These are phyloP conservation scores for Heloderma charlesbogerti DNA, from an alignment of 2,113 vertebrate species.

Conservation along the genomic window DNA sequence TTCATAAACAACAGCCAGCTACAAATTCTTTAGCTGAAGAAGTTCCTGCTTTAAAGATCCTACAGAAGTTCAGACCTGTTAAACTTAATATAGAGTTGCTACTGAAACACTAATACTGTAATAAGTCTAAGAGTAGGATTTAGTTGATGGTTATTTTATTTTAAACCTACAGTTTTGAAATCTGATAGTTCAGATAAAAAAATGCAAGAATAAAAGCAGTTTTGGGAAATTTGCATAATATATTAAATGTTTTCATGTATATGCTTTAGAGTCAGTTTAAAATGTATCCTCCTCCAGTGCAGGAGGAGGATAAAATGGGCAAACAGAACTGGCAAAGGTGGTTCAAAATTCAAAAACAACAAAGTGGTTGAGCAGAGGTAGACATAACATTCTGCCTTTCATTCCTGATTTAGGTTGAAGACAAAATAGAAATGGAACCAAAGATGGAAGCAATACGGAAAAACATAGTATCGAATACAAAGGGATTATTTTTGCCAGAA, in stretches of 20 bases:
- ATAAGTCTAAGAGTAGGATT: not conserved
- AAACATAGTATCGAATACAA: not conserved
- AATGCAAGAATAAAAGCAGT: not conserved
- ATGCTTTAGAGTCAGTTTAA: not conserved
- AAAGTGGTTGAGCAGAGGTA: not conserved
- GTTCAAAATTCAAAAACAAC: not conserved
- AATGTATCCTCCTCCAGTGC: not conserved
- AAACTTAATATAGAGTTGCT: not conserved
- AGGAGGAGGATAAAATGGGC: not conserved
- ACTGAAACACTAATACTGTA: not conserved
- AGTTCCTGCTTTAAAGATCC: not conserved
- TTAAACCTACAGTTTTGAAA: not conserved
- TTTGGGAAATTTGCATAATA: not conserved
- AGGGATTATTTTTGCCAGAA: not conserved
- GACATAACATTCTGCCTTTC: slow-evolving; percentile 6
- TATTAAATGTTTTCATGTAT: not conserved
- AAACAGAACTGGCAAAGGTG: not conserved
- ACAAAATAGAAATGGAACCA: slow-evolving; percentile 21
- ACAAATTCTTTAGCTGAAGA: not conserved
- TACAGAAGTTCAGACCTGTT: not conserved
- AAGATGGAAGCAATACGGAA: not conserved
- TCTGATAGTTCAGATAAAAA: not conserved
- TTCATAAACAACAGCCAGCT: not conserved
- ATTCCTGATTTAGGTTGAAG: slow-evolving; percentile 21
- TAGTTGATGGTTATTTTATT: not conserved